Conservation (phyloP, 1,140 invertebrate species). For the Nasonia vitripennis region DNA sequence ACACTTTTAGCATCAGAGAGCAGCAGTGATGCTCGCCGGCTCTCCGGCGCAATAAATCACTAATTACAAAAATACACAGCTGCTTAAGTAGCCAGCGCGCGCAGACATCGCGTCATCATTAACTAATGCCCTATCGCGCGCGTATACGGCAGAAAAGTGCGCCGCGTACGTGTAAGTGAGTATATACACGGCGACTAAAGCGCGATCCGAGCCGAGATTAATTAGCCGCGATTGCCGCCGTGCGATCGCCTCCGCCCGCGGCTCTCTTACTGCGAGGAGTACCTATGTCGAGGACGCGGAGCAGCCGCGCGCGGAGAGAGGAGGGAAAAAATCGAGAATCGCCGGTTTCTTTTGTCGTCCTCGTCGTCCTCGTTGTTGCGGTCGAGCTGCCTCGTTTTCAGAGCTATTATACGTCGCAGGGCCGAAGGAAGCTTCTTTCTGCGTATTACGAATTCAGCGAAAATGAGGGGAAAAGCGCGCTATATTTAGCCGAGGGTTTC, state of each 20-base stretch:
- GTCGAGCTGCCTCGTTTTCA: too few relatives aligned
- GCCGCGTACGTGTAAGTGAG: not conserved
- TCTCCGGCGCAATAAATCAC: slow-evolving; percentile 24
- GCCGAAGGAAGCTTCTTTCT: too few relatives aligned
- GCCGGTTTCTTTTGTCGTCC: not conserved
- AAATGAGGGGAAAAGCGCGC: not conserved
- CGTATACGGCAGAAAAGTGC: not conserved
- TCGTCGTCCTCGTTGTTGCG: too few relatives aligned
- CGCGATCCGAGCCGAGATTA: slow-evolving; percentile 49
- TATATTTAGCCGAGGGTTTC: not conserved
- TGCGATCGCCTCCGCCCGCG: not conserved
- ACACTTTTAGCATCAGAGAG: not conserved
- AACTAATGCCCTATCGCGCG: slow-evolving; percentile 20
- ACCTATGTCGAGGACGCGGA: too few relatives aligned
- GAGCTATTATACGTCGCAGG: too few relatives aligned
- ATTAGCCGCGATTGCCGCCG: slow-evolving; percentile 47
- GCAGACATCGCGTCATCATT: slow-evolving; percentile 51
- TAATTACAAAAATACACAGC: slow-evolving; percentile 20
- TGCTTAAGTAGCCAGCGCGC: not conserved
- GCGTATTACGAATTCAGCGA: not conserved
- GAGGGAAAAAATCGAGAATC: not conserved
- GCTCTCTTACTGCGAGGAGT: too few relatives aligned
- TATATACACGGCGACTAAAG: not conserved
- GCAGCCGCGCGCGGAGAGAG: too few relatives aligned
- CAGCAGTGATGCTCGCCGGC: not conserved